These are phyloP conservation scores for Platichthys flesus DNA, from an alignment of 2,113 vertebrate species.

Conservation along the genomic window DNA sequence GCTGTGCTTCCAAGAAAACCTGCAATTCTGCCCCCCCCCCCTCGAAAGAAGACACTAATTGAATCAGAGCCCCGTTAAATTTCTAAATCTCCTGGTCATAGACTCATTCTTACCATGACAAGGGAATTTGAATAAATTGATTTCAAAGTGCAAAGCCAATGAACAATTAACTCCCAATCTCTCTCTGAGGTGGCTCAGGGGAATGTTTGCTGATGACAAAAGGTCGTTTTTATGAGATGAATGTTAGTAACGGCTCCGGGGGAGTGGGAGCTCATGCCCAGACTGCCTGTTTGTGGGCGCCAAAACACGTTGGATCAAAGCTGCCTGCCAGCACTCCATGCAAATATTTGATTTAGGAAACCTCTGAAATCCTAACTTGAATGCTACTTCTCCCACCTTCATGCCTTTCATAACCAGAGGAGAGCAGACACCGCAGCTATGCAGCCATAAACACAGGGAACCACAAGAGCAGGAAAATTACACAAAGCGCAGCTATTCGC, in stretches of 20 bases:
- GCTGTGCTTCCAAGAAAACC: conserved; percentile 9
- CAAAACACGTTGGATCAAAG: conserved; percentile 26
- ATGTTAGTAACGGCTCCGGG: conserved; percentile 3
- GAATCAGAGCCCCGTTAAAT: neutral
- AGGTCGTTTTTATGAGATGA: conserved; percentile 28
- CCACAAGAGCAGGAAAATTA: neutral
- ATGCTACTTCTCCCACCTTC: conserved; percentile 33
- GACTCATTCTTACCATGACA: conserved; percentile 19
- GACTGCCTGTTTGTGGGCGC: conserved; percentile 11
- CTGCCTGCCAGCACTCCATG: conserved; percentile 35
- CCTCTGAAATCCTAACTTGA: conserved; percentile 21
- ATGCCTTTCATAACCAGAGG: conserved; percentile 20
- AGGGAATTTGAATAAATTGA: conserved; percentile 19
- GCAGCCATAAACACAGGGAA: conserved; percentile 22
- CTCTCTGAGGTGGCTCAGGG: neutral
- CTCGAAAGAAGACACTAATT: too few relatives aligned
- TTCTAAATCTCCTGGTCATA: conserved; percentile 14
- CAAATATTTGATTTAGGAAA: conserved; percentile 44
- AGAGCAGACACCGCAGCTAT: conserved; percentile 19
- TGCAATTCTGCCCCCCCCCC: neutral
- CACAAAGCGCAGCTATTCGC: conserved; percentile 9
- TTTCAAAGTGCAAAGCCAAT: conserved; percentile 7
- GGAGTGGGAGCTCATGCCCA: conserved; percentile 17
- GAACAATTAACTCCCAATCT: conserved; percentile 12
- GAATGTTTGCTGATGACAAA: conserved; percentile 33